phyloP scores from a whole-genome alignment of 2,888 invertebrate genomes.

The Tachystola acroxantha region DNA sequence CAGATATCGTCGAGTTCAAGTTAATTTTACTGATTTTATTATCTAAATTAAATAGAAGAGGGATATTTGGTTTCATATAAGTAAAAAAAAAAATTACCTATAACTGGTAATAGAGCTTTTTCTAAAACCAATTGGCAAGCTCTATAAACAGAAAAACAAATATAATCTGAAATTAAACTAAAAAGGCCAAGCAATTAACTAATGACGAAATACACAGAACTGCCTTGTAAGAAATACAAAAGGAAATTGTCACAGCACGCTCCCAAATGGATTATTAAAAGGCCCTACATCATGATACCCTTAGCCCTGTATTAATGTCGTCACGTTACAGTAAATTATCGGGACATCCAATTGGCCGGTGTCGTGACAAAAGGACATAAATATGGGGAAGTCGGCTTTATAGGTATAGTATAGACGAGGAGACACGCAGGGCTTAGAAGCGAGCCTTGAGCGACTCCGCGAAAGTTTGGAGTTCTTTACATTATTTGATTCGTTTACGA shows the following conservation, averaged over 20 bases:
- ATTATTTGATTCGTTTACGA: no score
- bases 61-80: no score
- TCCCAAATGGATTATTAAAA: conserved; percentile 50
- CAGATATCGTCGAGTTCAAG: background rate
- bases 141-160: no score
- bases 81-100: no score
- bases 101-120: no score
- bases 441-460: conserved; percentile 43
- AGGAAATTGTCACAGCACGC: conserved; percentile 51
- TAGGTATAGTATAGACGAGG: conserved; percentile 33
- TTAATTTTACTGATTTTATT: background rate
- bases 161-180: no score
- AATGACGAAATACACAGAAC: background rate
- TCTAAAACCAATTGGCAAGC: no score
- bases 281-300: conserved; percentile 44
- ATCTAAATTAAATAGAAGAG: no score
- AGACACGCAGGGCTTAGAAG: conserved; percentile 54
- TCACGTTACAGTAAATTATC: conserved; percentile 68
- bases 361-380: conserved; percentile 70
- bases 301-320: conserved; percentile 52
- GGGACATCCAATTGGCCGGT: conserved; percentile 67
- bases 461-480: conserved; percentile 2
- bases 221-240: background rate
- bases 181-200: no score
- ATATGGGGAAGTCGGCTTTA: conserved; percentile 55